Evolutionary conservation across 2,888 invertebrate species (phyloP).

Genomic region (Plebejus anna): DNA sequence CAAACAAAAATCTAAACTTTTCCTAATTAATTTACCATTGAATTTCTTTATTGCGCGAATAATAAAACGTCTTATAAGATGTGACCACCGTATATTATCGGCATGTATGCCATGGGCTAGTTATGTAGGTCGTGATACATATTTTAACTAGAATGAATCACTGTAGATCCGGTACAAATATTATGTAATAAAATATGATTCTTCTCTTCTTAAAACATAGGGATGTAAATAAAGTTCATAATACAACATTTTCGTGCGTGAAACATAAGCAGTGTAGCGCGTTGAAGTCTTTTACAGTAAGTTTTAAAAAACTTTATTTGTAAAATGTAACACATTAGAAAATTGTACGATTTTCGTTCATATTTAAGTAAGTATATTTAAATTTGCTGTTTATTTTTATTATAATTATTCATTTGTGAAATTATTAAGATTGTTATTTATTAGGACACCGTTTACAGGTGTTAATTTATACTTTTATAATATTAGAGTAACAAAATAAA

Average conservation of each 20-base stretch:
- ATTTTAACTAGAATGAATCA: background rate
- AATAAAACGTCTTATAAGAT: no score
- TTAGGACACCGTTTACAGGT: background rate
- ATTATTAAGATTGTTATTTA: background rate
- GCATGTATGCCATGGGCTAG: background rate
- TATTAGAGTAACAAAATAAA: background rate
- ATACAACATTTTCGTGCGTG: background rate
- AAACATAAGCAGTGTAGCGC: background rate
- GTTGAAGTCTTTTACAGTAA: slow-evolving; percentile 11
- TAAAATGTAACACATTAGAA: background rate
- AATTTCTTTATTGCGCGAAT: no score
- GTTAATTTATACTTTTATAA: background rate
- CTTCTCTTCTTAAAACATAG: no score
- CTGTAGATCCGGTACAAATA: background rate
- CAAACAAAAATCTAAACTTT: no score
- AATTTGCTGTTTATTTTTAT: background rate
- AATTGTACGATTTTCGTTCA: background rate
- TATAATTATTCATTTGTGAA: background rate
- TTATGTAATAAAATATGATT: no score
- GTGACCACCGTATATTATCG: background rate
- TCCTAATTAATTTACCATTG: no score
- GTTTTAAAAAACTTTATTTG: background rate
- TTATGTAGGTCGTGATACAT: slow-evolving; percentile 6
- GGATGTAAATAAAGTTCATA: no score
- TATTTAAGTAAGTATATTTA: background rate